These are phyloP conservation scores for Hydrotaea diabolus DNA, from an alignment of 2,888 invertebrate genomes.

Conservation along the genomic window DNA sequence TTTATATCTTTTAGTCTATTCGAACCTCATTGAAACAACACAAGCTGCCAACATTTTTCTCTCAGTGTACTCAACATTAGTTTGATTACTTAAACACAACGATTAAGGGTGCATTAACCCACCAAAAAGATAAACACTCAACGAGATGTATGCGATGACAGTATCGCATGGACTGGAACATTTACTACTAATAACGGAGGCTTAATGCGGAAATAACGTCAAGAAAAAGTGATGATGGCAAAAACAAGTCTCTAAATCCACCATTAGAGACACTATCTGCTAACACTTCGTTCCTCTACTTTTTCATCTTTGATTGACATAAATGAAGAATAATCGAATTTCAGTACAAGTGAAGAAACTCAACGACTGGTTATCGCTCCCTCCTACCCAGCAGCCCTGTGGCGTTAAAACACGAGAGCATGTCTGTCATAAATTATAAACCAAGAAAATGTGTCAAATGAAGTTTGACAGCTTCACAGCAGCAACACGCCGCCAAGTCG, in stretches of 20 bases:
- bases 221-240: background rate
- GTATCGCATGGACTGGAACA: constrained; percentile 37
- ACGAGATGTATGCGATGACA: background rate
- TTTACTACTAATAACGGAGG: constrained; percentile 19
- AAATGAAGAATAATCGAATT: constrained; percentile 81
- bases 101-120: constrained; percentile 74
- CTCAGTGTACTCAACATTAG: constrained; percentile 50
- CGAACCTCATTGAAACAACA: too few relatives aligned
- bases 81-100: constrained; percentile 75
- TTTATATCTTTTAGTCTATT: too few relatives aligned
- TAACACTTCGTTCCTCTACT: constrained; percentile 32
- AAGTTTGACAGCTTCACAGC: constrained; percentile 60
- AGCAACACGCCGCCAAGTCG: background rate
- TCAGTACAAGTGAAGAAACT: constrained; percentile 68
- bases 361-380: constrained; percentile 8
- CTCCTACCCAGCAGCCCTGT: constrained; percentile 7
- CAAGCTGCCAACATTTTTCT: background rate
- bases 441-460: constrained; percentile 63
- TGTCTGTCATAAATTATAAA: constrained; percentile 68
- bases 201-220: constrained; percentile 13
- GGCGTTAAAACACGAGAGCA: constrained; percentile 57
- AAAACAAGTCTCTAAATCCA: background rate
- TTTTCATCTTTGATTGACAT: constrained; percentile 77
- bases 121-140: constrained; percentile 47
- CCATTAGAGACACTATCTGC: constrained; percentile 19